Evolutionary conservation across 37 sponge, comb jelly and placozoan genomes (phyloP), one percentile per base, ranked within the genome.

Genomic region (Aplysina aerophoba): DNA sequence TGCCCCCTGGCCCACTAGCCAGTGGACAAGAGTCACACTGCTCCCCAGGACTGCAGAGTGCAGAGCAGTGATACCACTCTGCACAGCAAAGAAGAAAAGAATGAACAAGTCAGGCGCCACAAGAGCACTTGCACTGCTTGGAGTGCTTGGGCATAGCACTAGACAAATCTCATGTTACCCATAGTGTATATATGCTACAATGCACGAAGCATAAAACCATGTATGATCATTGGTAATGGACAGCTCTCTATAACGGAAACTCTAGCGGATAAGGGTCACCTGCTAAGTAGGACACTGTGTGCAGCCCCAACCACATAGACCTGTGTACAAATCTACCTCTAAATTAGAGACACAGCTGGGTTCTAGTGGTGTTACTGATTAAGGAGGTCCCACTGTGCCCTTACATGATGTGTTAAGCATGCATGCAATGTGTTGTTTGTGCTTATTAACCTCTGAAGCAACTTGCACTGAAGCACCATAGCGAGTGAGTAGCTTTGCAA

Each of bases 31-130:
- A 53, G 83, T 62, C 50, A 63, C 82, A 27, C 69, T 60, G 11
- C 88, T 82, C 1, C 88, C 88, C 24, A 87, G 88, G 31, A 82
- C 81, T 16, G 88, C 82, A 53, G 88, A 64, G 56, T 87, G 88
- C 15, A 87, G 77, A 21, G 66, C 81, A 44, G 79, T 69, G 6
- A 87, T 65, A 6, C 82, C 88, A 71, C 41, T 81, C 88, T 87
- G 81, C 38, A 41, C 2, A 4, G 13, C 20, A 35, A 41, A 74
- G 24, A 27, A 27, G 11, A 8, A 63, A 44, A 44, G 50, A 44
- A 8, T n/a, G 8, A 44, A 8, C 50, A 44, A 44, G 50, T 44
- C 50, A 44, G 3, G 8, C 59, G 28, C 30, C 68, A 83, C 34
- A 80, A 22, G 58, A 59, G 39, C 39, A 58, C 8, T 55, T 11